phyloP scores from a whole-genome alignment of 1,140 invertebrate species.

The Psix sp. region DNA sequence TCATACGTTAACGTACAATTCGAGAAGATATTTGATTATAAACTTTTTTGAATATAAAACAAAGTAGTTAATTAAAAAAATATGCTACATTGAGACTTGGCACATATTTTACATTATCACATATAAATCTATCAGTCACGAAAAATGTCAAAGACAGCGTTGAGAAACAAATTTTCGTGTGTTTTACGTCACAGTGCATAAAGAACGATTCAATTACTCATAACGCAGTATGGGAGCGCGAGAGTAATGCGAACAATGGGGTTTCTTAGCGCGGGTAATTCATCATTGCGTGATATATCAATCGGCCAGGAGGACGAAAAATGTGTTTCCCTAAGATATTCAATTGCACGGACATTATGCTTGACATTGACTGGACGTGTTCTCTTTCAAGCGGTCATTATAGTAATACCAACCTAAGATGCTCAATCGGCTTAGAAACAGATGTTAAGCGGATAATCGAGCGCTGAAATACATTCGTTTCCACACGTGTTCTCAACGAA shows the following conservation, averaged over 20 bases:
- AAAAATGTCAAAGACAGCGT: no score
- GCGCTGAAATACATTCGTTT: slow-evolving; percentile 55
- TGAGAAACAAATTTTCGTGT: slow-evolving; percentile 12
- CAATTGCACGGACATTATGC: slow-evolving; percentile 46
- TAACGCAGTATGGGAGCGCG: slow-evolving; percentile 6
- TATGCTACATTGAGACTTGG: no score
- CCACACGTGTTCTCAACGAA: slow-evolving; percentile 43
- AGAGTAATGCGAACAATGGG: slow-evolving; percentile 33
- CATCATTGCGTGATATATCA: slow-evolving; percentile 51
- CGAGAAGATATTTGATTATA: no score
- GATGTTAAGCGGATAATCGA: slow-evolving; percentile 60
- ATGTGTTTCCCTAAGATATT: slow-evolving; percentile 43
- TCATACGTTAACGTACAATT: no score
- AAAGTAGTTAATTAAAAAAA: no score
- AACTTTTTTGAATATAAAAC: no score
- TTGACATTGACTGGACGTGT: slow-evolving; percentile 53
- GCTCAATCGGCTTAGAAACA: slow-evolving; percentile 59
- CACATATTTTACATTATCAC: no score
- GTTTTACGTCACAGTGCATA: slow-evolving; percentile 5
- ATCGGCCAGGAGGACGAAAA: slow-evolving; percentile 4
- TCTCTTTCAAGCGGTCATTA: slow-evolving; percentile 48
- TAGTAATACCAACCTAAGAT: slow-evolving; percentile 53
- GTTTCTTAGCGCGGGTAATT: slow-evolving; percentile 21
- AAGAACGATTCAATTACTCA: slow-evolving; percentile 38
- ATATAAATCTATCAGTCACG: no score